phyloP scores from a whole-genome alignment of 2,113 vertebrate species.

The Protobothrops mucrosquamatus region DNA sequence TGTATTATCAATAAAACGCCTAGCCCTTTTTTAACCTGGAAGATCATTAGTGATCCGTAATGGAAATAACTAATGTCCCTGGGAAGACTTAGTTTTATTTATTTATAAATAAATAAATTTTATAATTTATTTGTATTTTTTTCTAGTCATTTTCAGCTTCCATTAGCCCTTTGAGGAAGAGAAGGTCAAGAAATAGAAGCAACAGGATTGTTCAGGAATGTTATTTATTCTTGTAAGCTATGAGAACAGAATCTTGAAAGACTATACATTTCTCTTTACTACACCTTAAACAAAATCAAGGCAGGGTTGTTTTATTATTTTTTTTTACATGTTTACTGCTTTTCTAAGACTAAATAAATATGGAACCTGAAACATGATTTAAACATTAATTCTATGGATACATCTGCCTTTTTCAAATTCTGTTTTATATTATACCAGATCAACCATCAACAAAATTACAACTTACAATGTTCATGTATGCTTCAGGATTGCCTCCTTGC shows the following conservation, averaged over 20 bases:
- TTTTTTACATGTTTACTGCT: neutral
- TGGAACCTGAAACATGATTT: neutral
- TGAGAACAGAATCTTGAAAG: neutral
- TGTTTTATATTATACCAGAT: neutral
- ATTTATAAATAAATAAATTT: neutral
- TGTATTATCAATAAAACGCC: neutral
- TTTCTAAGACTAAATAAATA: neutral
- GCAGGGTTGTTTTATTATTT: neutral
- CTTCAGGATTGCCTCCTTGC: neutral
- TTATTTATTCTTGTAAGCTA: neutral
- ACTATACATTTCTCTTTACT: neutral
- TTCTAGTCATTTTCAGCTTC: neutral
- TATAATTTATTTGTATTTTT: neutral
- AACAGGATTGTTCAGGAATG: neutral
- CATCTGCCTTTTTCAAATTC: neutral
- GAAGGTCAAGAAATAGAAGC: neutral
- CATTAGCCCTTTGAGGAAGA: neutral
- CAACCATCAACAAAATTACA: neutral
- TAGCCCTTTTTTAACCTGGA: neutral
- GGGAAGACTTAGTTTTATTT: neutral
- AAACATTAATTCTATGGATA: neutral
- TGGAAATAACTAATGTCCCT: neutral
- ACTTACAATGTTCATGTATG: conserved; percentile 16
- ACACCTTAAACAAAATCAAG: neutral
- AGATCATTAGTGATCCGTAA: neutral